Evolutionary conservation across 2,797 vertebrate species (phyloP).

Genomic region (Pangasius mekongensis): DNA sequence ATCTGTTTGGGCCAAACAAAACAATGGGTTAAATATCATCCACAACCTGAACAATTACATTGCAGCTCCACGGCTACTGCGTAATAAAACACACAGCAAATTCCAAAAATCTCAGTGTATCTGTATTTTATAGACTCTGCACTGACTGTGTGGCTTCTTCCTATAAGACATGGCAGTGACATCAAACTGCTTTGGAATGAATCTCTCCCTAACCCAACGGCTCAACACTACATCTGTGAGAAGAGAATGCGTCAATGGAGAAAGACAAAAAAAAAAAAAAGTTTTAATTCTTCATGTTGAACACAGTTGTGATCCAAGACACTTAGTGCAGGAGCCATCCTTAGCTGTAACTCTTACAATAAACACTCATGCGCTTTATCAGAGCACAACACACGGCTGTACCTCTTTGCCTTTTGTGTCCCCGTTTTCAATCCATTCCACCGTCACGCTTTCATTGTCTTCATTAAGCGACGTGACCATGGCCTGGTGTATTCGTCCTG

Average conservation of each 20-base stretch:
- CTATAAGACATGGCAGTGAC: neutral
- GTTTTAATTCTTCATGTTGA: neutral
- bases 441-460: slow-evolving; percentile 95
- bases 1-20: slow-evolving; percentile 72
- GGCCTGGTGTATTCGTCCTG: slow-evolving; percentile 96
- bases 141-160: neutral
- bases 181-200: slow-evolving; percentile 34
- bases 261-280: neutral
- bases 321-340: neutral
- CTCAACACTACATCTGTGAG: neutral
- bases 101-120: neutral
- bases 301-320: neutral
- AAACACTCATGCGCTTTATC: neutral
- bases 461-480: slow-evolving; percentile 98
- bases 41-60: neutral
- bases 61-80: neutral
- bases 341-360: neutral
- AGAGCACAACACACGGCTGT: slow-evolving; percentile 17
- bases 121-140: neutral
- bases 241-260: neutral
- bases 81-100: neutral
- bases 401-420: slow-evolving; percentile 99
- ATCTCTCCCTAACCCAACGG: slow-evolving; percentile 9
- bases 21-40: neutral
- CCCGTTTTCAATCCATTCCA: slow-evolving; percentile 99